Evolutionary conservation across 2,888 invertebrate species (phyloP).

Genomic region (Fissipunctia ypsillon): DNA sequence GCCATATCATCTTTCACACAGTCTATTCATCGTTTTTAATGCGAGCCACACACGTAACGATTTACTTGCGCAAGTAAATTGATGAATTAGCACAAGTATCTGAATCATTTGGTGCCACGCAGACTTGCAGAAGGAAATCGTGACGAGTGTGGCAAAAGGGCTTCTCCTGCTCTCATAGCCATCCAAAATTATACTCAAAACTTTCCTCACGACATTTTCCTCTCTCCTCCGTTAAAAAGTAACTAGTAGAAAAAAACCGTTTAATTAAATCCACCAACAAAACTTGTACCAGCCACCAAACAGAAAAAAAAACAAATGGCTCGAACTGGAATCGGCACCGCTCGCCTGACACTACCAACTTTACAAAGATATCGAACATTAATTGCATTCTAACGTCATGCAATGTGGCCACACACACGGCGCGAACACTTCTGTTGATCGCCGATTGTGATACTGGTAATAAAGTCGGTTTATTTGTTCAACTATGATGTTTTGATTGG

Average conservation of each 20-base stretch:
- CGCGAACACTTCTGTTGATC: slow-evolving; percentile 48
- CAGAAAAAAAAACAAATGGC: slow-evolving; percentile 45
- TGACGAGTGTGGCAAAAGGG: too few relatives aligned
- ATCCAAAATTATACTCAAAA: too few relatives aligned
- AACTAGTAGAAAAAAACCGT: background rate
- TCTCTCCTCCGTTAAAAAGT: background rate
- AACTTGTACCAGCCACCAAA: slow-evolving; percentile 42
- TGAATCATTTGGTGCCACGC: too few relatives aligned
- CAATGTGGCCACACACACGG: slow-evolving; percentile 64
- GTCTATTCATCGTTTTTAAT: too few relatives aligned
- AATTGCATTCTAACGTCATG: slow-evolving; percentile 80
- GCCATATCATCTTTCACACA: too few relatives aligned
- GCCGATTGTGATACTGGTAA: slow-evolving; percentile 41
- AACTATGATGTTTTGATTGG: slow-evolving; percentile 5
- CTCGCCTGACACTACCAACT: slow-evolving; percentile 68
- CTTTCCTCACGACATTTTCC: too few relatives aligned
- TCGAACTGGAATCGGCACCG: slow-evolving; percentile 57
- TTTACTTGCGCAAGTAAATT: too few relatives aligned
- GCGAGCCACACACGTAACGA: too few relatives aligned
- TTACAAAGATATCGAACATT: slow-evolving; percentile 74
- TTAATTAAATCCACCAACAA: slow-evolving; percentile 17
- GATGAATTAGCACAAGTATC: too few relatives aligned
- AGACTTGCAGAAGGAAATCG: too few relatives aligned
- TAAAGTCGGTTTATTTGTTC: slow-evolving; percentile 51
- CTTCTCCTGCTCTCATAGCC: too few relatives aligned